These are phyloP conservation scores for Phyllostomus discolor DNA, from an alignment of 2,113 vertebrate genomes.

Conservation along the genomic window DNA sequence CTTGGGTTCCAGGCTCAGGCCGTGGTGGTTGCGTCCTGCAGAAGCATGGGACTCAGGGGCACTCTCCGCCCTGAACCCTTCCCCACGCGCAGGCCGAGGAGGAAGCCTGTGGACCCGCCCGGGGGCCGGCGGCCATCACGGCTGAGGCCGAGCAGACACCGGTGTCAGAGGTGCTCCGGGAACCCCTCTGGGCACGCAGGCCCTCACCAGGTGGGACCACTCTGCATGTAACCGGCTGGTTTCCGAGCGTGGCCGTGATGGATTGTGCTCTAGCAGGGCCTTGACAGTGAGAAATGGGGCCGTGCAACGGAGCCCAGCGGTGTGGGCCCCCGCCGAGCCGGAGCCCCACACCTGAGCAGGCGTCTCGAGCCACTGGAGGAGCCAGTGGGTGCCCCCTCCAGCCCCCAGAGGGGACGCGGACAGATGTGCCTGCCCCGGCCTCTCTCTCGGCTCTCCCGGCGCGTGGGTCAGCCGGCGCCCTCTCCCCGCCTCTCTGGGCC, in stretches of 20 bases:
- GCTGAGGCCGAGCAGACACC: neutral
- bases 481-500: neutral
- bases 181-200: neutral
- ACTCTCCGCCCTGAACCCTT: neutral
- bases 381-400: neutral
- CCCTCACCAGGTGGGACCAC: slow-evolving; percentile 31
- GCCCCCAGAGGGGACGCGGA: neutral
- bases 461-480: fast-evolving
- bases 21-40: neutral
- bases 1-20: neutral
- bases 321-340: slow-evolving; percentile 73
- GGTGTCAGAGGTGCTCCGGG: neutral
- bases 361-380: neutral
- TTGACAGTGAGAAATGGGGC: slow-evolving; percentile 90
- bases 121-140: fast-evolving
- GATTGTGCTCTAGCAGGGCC: slow-evolving; percentile 79
- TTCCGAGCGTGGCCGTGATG: slow-evolving; percentile 85
- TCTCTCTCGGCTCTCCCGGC: neutral
- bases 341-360: slow-evolving; percentile 48
- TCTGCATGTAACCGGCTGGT: slow-evolving; percentile 55
- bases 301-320: slow-evolving; percentile 77
- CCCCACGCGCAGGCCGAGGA: neutral
- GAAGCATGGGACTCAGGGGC: fast-evolving
- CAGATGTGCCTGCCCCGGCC: neutral
- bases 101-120: fast-evolving